Evolutionary conservation across 2,113 vertebrate genomes (phyloP), one percentile per base, ranked within the genome.

Genomic region (Triplophysa siluroides): DNA sequence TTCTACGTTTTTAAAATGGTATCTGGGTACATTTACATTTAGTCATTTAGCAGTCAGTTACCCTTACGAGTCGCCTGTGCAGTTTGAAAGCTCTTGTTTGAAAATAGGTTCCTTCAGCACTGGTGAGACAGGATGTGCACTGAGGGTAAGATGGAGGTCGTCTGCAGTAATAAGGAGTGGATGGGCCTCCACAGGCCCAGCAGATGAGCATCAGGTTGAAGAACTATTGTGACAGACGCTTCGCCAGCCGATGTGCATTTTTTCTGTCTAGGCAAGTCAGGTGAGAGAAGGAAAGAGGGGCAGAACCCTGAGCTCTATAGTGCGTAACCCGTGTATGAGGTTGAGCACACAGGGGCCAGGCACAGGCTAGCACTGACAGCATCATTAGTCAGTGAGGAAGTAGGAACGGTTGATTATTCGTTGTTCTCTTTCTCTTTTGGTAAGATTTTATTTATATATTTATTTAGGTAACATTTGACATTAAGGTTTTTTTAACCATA

Each of bases 381-480:
- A 50, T 74, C 71, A 81, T 81, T 81, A 75, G 71, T 81, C 71
- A 81, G 56, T 6, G 71, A 70, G 24, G 18, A 61, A 21, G 43
- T 6, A 43, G 24, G 38, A 50, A 21, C 61, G n/a, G 14, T 58
- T 26, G 9, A 65, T 29, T 64, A 65, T 38, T 11, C 45, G 45
- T 64, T 64, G 41, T 33, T 38, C 18, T 33, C 33, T 33, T 33
- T 33, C 33, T 33, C 33, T 33, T 33, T 33, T 33, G n/a, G n/a
- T n/a, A n/a, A n/a, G n/a, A n/a, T n/a, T n/a, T n/a, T n/a, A n/a
- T n/a, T n/a, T n/a, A n/a, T n/a, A n/a, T n/a, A n/a, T n/a, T n/a
- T n/a, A n/a, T n/a, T n/a, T 29, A 29, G 2, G 26, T 29, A 29
- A 2, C 26, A 29, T 3, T 29, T 29, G 26, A 29, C 26, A 29